Conservation (phyloP, 2,888 invertebrate species). For the Mechanitis mazaeus region DNA sequence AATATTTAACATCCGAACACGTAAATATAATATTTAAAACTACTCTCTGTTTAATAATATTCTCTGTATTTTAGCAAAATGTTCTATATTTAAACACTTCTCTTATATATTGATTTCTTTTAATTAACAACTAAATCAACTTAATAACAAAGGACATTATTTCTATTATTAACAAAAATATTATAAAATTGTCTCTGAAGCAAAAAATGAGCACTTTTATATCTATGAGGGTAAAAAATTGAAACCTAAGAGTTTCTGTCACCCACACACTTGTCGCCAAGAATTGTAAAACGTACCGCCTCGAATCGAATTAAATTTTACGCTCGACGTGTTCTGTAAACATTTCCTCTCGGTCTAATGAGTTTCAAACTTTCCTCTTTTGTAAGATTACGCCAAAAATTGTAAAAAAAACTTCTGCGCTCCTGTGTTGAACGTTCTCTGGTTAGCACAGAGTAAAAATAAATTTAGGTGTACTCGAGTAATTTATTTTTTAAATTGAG, state of each 20-base stretch:
- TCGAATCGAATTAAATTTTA: constrained; percentile 54
- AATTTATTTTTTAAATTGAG: constrained; percentile 1
- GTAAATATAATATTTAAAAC: constrained; percentile 2
- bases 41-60: not conserved
- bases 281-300: constrained; percentile 25
- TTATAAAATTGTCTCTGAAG: not conserved
- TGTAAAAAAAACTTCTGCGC: constrained; percentile 55
- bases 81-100: not conserved
- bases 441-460: constrained; percentile 32
- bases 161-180: not conserved
- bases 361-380: constrained; percentile 61
- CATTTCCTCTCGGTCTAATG: constrained; percentile 56
- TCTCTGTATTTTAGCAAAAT: not conserved
- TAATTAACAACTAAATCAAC: no score
- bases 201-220: not conserved
- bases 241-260: constrained; percentile 12
- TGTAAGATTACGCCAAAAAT: constrained; percentile 61
- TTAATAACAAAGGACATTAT: not conserved
- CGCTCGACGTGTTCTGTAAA: constrained; percentile 54
- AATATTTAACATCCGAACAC: constrained; percentile 6
- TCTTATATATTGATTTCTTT: not conserved
- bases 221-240: not conserved
- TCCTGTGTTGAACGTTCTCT: constrained; percentile 40
- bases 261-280: constrained; percentile 16
- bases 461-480: constrained; percentile 5